phyloP scores from a whole-genome alignment of 2,888 invertebrate genomes.

The Bellardia bayeri region DNA sequence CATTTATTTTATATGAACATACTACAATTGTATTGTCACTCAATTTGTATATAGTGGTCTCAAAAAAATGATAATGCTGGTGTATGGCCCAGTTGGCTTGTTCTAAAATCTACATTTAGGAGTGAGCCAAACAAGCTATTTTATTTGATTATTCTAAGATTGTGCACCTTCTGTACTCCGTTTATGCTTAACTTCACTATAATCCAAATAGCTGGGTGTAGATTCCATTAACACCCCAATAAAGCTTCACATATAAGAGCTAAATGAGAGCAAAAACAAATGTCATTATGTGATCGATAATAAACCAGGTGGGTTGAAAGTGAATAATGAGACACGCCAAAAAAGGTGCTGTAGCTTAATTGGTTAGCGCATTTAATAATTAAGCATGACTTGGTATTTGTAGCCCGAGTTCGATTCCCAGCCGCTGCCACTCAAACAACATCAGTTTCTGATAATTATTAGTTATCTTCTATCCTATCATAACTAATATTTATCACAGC shows the following conservation, averaged over 20 bases:
- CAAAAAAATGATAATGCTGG: background rate
- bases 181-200: background rate
- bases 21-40: background rate
- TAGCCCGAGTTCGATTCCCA: too few species aligned
- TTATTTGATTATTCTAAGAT: slow-evolving; percentile 5
- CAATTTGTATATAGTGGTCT: slow-evolving; percentile 19
- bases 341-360: background rate
- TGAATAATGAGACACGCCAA: background rate
- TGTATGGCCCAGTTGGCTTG: background rate
- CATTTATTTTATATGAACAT: background rate
- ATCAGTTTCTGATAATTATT: too few species aligned
- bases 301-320: background rate
- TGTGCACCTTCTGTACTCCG: slow-evolving; percentile 1
- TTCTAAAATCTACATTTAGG: background rate
- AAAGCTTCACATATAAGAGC: background rate
- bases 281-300: slow-evolving; percentile 18
- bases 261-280: slow-evolving; percentile 6
- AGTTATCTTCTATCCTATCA: too few species aligned
- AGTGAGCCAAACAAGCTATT: slow-evolving; percentile 2
- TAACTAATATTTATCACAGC: too few species aligned
- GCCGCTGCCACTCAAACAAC: too few species aligned
- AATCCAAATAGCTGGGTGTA: slow-evolving; percentile 6
- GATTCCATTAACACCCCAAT: slow-evolving; percentile 16
- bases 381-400: too few species aligned
- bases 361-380: too few species aligned